Conservation (phyloP, 2,888 invertebrate species). For the Cephus runcator region DNA sequence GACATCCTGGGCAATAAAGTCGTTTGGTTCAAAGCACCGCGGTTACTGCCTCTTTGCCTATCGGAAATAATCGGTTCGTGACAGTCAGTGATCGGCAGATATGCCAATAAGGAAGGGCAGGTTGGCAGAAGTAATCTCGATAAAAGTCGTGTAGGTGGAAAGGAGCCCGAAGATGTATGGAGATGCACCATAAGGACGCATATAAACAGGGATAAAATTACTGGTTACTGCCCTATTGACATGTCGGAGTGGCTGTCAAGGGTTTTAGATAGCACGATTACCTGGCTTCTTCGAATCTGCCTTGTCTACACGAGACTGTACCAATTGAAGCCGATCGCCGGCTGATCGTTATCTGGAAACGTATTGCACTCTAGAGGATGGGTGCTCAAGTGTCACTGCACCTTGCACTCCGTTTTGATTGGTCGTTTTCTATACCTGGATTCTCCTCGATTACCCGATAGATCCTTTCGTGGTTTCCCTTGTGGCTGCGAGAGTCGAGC, state of each 20-base stretch:
- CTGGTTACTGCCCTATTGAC: slow-evolving; percentile 41
- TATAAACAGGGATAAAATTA: slow-evolving; percentile 38
- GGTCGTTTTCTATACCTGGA: background rate
- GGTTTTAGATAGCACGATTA: slow-evolving; percentile 29
- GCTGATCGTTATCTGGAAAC: slow-evolving; percentile 27
- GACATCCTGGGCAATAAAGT: slow-evolving; percentile 6
- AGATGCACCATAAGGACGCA: slow-evolving; percentile 25
- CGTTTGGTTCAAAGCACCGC: slow-evolving; percentile 10
- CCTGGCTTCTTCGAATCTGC: slow-evolving; percentile 4
- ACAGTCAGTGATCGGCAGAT: slow-evolving; percentile 45
- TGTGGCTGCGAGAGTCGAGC: background rate
- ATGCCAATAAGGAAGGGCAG: slow-evolving; percentile 47
- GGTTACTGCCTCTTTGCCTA: slow-evolving; percentile 25
- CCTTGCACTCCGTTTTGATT: slow-evolving; percentile 1
- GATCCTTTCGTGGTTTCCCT: background rate
- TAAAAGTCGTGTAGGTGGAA: slow-evolving; percentile 22
- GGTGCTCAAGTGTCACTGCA: background rate
- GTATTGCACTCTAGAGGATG: slow-evolving; percentile 6
- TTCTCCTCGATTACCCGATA: background rate
- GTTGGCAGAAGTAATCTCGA: slow-evolving; percentile 30
- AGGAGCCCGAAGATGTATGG: slow-evolving; percentile 13
- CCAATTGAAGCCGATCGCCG: slow-evolving; percentile 32
- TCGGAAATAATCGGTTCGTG: slow-evolving; percentile 39
- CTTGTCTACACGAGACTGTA: background rate
- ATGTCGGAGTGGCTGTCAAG: slow-evolving; percentile 37